Conservation (phyloP, 2,797 vertebrate genomes). For the Diglossa cyanea region DNA sequence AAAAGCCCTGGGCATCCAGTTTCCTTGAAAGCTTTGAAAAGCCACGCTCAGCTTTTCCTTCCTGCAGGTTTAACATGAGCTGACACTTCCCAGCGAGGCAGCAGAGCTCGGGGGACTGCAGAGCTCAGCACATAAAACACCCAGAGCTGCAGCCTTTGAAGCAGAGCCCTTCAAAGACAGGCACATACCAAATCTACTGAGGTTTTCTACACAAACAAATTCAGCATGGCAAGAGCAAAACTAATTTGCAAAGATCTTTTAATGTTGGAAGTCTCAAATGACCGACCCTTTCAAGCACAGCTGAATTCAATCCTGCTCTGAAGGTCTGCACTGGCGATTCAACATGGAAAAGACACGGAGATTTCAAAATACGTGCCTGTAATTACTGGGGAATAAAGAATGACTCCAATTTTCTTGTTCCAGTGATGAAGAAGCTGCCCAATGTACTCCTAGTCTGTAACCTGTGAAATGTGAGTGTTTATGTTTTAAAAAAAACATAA, state of each 20-base stretch:
- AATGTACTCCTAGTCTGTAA: background rate
- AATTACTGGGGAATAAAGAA: background rate
- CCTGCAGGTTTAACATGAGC: background rate
- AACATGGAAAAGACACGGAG: background rate
- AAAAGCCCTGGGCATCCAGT: background rate
- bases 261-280: conserved; percentile 15
- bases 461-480: background rate
- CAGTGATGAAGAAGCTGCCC: background rate
- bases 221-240: conserved; percentile 16
- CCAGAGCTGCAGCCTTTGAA: background rate
- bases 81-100: background rate
- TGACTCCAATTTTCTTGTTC: background rate
- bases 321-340: background rate
- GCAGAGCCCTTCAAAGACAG: background rate
- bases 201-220: conserved; percentile 22
- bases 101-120: background rate
- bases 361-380: background rate
- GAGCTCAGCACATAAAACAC: background rate
- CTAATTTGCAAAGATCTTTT: conserved; percentile 32
- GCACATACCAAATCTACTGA: background rate
- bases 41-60: background rate
- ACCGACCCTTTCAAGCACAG: conserved; percentile 31
- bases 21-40: background rate
- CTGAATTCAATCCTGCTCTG: background rate
- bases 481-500: background rate